Evolutionary conservation across 2,113 vertebrate species (phyloP), one percentile per base, ranked within the genome.

Genomic region (Grammomys dolichurus): DNA sequence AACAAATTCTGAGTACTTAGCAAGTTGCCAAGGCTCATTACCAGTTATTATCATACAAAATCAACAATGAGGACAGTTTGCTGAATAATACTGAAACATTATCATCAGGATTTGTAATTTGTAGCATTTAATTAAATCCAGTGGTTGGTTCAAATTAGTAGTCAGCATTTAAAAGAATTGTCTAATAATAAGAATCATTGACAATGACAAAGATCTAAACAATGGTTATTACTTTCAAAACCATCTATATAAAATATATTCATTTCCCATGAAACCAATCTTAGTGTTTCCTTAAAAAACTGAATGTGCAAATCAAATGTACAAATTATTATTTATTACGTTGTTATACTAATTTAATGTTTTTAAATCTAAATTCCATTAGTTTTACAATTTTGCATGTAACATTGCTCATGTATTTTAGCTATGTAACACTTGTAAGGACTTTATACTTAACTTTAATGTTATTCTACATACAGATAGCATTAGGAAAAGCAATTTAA

Each of bases 151-250:
- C 76, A 63, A 94, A 94, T 69, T 82, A 93, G 65, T 84, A 65
- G 87, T 91, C 28, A 67, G 1, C 54, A 5, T 92, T 77, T 90
- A 63, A 81, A 89, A 56, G 43, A 96, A 85, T 88, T 85, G 36
- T 94, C 36, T 95, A 87, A 86, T 91, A 95, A 48, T 87, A 90
- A 94, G 54, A 90, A 78, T 85, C 24, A 87, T 65, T 82, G 76
- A 92, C 5, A 69, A 60, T 95, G 16, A 87, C 11, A 95, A 91
- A 65, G 16, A 67, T 17, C 8, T 78, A 86, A 86, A 89, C 65
- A 73, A 60, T 91, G n/a, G 4, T 76, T 22, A n/a, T 81, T 33
- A 36, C 58, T 5, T 95, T 76, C n/a, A 91, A 86, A 91, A 87
- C 1, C 4, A 40, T 48, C 17, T 69, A 28, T n/a, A 9, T 51